A percentile compares a stretch with the other conserved stretches of the same genome.
These are phyloP conservation scores for Staurois parvus DNA, from an alignment of 2,797 vertebrate genomes.

Conservation along the genomic window DNA sequence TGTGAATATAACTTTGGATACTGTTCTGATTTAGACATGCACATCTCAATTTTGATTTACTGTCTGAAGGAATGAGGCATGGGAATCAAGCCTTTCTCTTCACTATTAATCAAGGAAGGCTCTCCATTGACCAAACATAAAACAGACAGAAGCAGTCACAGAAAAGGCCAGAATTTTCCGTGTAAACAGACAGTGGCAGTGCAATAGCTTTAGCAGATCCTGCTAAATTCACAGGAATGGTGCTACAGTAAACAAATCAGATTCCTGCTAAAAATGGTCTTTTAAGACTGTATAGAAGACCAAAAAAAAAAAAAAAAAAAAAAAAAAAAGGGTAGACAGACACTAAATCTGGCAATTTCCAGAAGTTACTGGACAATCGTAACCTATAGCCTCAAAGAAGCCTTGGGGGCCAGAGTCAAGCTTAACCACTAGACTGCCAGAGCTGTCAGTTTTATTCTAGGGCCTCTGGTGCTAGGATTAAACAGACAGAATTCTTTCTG, in stretches of 20 bases:
- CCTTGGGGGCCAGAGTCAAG: constrained; percentile 43
- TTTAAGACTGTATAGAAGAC: constrained; percentile 69
- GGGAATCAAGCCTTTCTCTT: constrained; percentile 61
- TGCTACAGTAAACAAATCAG: constrained; percentile 84
- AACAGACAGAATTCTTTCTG: background rate
- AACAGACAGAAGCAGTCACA: constrained; percentile 56
- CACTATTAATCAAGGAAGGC: constrained; percentile 66
- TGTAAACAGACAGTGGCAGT: constrained; percentile 64
- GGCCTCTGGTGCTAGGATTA: background rate
- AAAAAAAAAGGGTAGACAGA: constrained; percentile 61
- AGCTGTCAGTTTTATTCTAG: background rate
- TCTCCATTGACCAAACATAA: constrained; percentile 54
- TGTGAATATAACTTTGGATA: constrained; percentile 59
- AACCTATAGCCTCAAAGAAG: background rate
- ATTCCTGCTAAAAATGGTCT: constrained; percentile 70
- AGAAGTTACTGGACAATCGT: constrained; percentile 14
- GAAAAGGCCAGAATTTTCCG: constrained; percentile 61
- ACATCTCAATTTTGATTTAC: constrained; percentile 61
- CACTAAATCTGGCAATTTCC: constrained; percentile 68
- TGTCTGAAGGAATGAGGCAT: constrained; percentile 52
- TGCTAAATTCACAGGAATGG: constrained; percentile 85
- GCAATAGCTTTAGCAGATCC: constrained; percentile 77
- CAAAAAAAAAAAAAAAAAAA: constrained; percentile 64
- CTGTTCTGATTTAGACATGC: constrained; percentile 62
- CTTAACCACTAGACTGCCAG: constrained; percentile 27